Conservation (phyloP, 2,888 invertebrate species). For the Scaptodrosophila latifasciaeformis region DNA sequence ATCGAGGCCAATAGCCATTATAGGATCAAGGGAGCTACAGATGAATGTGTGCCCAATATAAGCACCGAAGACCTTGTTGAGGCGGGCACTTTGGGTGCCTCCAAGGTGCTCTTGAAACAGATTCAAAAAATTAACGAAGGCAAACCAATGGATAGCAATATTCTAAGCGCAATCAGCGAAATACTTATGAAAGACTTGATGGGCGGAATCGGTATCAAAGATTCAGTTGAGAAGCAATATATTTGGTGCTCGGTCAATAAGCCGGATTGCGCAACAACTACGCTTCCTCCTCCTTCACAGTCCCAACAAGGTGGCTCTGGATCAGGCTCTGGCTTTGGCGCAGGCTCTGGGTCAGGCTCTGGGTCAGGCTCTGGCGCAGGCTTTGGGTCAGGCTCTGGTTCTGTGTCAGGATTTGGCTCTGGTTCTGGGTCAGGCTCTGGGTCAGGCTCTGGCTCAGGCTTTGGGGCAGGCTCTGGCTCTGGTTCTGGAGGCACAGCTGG, state of each 20-base stretch:
- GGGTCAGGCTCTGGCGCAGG: not conserved
- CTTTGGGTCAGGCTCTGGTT: not conserved
- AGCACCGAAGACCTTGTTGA: slow-evolving; percentile 15
- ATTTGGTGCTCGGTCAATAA: slow-evolving; percentile 7
- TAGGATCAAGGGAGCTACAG: not conserved
- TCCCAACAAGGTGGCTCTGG: not conserved
- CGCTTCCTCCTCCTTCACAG: not conserved
- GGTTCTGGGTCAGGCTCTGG: not conserved
- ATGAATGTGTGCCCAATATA: not conserved
- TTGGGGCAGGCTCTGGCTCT: not conserved
- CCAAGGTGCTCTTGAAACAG: slow-evolving; percentile 1
- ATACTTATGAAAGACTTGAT: slow-evolving; percentile 4
- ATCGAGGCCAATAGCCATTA: too few relatives aligned
- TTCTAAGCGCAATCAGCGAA: not conserved
- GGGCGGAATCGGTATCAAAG: not conserved
- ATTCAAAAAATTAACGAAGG: not conserved
- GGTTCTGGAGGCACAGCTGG: not conserved
- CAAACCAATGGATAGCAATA: not conserved
- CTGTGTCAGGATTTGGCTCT: not conserved
- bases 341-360: not conserved
- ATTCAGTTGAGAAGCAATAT: slow-evolving; percentile 4
- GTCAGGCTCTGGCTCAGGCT: not conserved
- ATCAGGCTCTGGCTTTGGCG: not conserved
- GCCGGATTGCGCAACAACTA: slow-evolving; percentile 1
- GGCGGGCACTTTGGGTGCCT: not conserved